Percentiles rank a stretch among this genome's conserved stretches.
Conservation (phyloP, 92 coral and sea anemone species). For the Plumapathes pennacea region DNA sequence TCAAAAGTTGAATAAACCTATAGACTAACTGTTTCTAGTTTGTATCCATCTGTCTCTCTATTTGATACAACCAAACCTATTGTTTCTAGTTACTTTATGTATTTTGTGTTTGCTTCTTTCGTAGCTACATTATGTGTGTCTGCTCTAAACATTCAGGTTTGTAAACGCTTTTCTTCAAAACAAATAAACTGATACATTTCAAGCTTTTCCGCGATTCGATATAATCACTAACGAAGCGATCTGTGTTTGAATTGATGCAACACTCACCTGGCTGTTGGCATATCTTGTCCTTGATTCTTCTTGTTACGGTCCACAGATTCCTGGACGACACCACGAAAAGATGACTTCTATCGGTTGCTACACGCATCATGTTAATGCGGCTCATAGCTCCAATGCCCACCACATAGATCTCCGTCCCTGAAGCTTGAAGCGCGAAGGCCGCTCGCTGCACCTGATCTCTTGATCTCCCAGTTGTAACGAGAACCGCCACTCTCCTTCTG, state of each 20-base stretch:
- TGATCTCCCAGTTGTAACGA: constrained; percentile 47
- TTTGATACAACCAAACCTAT: no score
- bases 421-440: constrained; percentile 22
- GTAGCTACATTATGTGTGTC: no score
- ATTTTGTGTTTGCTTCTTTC: no score
- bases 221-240: no score
- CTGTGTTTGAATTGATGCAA: no score
- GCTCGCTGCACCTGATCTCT: constrained; percentile 37
- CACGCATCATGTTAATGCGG: neutral
- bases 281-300: constrained; percentile 33
- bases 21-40: no score
- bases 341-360: constrained; percentile 18
- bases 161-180: no score
- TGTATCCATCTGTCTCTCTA: no score
- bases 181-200: no score
- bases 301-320: constrained; percentile 6
- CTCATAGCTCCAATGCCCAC: constrained; percentile 45
- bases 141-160: no score
- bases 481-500: constrained; percentile 40
- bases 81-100: no score
- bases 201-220: no score
- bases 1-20: neutral
- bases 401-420: constrained; percentile 47
- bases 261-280: constrained; percentile 42
- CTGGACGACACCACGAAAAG: constrained; percentile 6